These are phyloP conservation scores for Acrocephalus arundinaceus DNA, from an alignment of 2,113 vertebrate genomes.

Conservation along the genomic window DNA sequence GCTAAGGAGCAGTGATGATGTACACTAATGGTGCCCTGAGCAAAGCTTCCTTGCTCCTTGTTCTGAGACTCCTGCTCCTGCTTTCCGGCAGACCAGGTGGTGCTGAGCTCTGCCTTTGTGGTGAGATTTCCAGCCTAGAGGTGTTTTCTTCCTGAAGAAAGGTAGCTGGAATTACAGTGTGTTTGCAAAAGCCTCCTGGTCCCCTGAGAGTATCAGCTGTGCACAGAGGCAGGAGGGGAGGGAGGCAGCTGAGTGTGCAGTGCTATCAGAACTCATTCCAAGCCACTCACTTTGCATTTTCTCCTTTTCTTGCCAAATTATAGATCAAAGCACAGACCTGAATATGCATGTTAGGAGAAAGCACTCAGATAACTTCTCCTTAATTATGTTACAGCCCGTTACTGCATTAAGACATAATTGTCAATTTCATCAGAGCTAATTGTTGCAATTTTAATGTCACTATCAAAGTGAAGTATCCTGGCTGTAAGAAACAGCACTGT, in stretches of 20 bases:
- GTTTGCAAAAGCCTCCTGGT: neutral
- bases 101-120: neutral
- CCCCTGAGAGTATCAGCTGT: neutral
- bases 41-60: neutral
- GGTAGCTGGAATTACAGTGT: neutral
- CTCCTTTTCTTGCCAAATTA: neutral
- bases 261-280: neutral
- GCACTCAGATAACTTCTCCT: constrained; percentile 3
- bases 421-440: constrained; percentile 55
- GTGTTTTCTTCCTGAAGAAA: neutral
- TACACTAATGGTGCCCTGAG: neutral
- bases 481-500: neutral
- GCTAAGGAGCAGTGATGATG: neutral
- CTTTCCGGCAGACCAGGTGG: neutral
- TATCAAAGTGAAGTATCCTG: neutral
- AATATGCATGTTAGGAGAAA: neutral
- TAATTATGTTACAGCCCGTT: constrained; percentile 21
- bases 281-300: neutral
- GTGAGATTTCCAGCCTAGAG: neutral
- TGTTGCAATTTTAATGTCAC: constrained; percentile 46
- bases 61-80: neutral
- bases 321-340: constrained; percentile 8
- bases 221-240: neutral
- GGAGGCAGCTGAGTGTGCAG: neutral
- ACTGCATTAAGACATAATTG: constrained; percentile 47